These are phyloP conservation scores for Maniola hyperantus DNA, from an alignment of 2,888 invertebrate genomes.

Conservation along the genomic window DNA sequence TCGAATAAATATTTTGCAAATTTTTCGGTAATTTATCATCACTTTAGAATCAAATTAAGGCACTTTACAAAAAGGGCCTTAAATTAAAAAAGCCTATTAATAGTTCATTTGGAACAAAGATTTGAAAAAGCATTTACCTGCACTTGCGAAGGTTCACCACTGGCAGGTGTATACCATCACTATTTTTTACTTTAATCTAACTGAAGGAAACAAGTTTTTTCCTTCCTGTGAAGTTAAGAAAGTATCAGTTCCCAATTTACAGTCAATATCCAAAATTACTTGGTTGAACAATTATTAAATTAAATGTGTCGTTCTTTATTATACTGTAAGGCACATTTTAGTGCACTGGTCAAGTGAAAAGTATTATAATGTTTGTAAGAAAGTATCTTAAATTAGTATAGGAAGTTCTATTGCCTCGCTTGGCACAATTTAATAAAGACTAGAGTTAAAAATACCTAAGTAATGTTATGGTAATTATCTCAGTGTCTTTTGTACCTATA, in stretches of 20 bases:
- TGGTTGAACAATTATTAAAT: background rate
- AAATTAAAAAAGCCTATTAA: too few species aligned
- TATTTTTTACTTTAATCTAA: too few species aligned
- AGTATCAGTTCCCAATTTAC: too few species aligned
- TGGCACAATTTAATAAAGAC: background rate
- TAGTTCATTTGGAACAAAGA: too few species aligned
- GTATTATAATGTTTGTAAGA: conserved; percentile 16
- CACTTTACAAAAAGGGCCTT: too few species aligned
- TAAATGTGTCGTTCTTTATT: background rate
- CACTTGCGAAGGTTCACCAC: too few species aligned
- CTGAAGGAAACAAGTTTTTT: too few species aligned
- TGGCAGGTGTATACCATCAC: too few species aligned
- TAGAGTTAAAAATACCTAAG: background rate
- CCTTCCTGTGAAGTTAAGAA: background rate
- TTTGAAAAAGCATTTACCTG: too few species aligned
- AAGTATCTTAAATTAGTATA: conserved; percentile 7
- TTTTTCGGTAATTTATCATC: too few species aligned
- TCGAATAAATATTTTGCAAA: too few species aligned
- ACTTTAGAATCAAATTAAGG: too few species aligned
- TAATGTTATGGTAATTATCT: background rate
- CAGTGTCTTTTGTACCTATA: background rate
- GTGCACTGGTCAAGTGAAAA: conserved; percentile 22
- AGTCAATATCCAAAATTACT: background rate
- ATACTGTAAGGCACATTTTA: conserved; percentile 13
- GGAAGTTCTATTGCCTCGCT: background rate